Conservation (phyloP, 2,797 vertebrate genomes). For the Ctenopoma kingsleyae region DNA sequence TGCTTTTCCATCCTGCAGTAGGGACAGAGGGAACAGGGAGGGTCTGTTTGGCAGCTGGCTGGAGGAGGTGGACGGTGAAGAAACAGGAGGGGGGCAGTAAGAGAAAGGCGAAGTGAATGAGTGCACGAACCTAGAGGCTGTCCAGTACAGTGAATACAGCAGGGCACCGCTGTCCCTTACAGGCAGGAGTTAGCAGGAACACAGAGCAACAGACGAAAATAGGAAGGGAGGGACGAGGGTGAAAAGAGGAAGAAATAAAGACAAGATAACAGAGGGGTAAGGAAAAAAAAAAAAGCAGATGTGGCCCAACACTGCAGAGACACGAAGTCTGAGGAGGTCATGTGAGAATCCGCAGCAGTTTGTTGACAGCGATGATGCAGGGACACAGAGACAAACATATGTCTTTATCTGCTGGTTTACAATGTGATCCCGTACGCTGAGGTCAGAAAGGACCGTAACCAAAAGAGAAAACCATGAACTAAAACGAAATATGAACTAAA, state of each 20-base stretch:
- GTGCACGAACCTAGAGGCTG: conserved; percentile 40
- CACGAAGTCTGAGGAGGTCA: background rate
- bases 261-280: conserved; percentile 27
- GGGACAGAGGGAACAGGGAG: conserved; percentile 72
- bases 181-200: conserved; percentile 4
- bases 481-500: too few relatives aligned
- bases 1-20: conserved; percentile 73
- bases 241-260: background rate
- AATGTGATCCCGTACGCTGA: too few relatives aligned
- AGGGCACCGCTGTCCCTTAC: conserved; percentile 9
- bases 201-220: conserved; percentile 1
- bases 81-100: conserved; percentile 14
- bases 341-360: background rate
- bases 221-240: background rate
- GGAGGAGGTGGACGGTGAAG: conserved; percentile 49
- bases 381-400: too few relatives aligned
- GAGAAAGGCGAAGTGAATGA: conserved; percentile 36
- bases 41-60: conserved; percentile 75
- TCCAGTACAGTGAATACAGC: conserved; percentile 41
- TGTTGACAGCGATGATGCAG: background rate
- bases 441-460: too few relatives aligned
- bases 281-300: background rate
- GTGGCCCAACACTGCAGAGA: background rate
- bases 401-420: too few relatives aligned
- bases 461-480: too few relatives aligned